Conservation (phyloP, 1,140 invertebrate species). For the Cherax destructor region DNA sequence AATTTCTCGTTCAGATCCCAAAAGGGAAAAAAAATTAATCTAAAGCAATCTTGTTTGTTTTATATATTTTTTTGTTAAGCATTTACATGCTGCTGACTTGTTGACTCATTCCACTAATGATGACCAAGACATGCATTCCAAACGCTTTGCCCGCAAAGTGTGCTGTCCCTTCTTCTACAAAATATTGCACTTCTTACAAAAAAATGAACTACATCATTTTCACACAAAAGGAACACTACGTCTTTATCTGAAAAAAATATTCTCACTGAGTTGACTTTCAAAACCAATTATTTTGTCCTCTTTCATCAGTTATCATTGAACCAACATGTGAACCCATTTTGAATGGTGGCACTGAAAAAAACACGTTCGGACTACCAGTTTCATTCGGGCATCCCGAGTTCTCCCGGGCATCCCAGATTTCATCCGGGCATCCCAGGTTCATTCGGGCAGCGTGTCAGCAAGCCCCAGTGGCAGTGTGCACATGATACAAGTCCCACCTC, state of each 20-base stretch:
- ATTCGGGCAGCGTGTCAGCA: background rate
- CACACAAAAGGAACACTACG: constrained; percentile 45
- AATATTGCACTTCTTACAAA: constrained; percentile 59
- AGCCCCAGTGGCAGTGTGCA: constrained; percentile 16
- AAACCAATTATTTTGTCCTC: background rate
- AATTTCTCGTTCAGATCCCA: background rate
- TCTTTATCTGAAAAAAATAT: constrained; percentile 11
- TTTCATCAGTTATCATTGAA: background rate
- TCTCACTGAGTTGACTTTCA: background rate
- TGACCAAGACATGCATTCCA: constrained; percentile 27
- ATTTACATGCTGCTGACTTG: background rate
- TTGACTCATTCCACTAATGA: background rate
- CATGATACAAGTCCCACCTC: constrained; percentile 20
- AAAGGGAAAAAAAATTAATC: background rate
- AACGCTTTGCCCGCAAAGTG: constrained; percentile 20
- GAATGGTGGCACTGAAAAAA: background rate
- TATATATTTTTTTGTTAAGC: too few relatives aligned
- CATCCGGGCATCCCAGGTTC: background rate
- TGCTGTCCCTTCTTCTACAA: constrained; percentile 38
- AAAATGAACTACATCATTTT: constrained; percentile 44
- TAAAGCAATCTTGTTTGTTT: background rate
- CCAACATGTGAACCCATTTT: background rate
- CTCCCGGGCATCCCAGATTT: too few relatives aligned
- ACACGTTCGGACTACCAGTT: background rate
- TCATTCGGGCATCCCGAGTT: background rate